Evolutionary conservation across 2,888 invertebrate species (phyloP).

Genomic region (Operophtera brumata): DNA sequence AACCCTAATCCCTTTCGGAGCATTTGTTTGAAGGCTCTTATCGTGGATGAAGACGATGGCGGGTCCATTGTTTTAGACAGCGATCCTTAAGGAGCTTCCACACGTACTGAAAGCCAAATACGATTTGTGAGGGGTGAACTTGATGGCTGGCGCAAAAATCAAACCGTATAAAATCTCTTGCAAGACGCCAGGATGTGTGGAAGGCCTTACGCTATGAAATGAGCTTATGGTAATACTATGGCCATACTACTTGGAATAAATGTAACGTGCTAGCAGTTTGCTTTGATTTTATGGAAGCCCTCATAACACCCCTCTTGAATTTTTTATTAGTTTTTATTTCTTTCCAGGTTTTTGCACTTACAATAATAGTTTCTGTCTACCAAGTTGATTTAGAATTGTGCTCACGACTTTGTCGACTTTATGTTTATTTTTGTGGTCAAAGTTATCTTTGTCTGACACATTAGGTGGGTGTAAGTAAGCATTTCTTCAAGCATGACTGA

Average conservation of each 20-base stretch:
- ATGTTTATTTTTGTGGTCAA: constrained; percentile 6
- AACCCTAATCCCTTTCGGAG: constrained; percentile 39
- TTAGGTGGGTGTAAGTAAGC: not conserved
- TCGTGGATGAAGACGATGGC: constrained; percentile 36
- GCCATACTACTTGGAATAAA: constrained; percentile 34
- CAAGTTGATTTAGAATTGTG: constrained; percentile 3
- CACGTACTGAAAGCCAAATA: not conserved
- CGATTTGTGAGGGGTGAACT: not conserved
- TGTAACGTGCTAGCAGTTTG: constrained; percentile 25
- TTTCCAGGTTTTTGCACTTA: constrained; percentile 4
- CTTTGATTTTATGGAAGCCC: constrained; percentile 34
- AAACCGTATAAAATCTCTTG: too few relatives aligned
- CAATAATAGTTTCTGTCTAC: constrained; percentile 9
- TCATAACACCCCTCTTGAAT: constrained; percentile 25
- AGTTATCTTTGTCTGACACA: not conserved
- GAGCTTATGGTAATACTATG: constrained; percentile 34
- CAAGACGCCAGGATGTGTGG: not conserved
- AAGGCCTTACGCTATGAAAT: constrained; percentile 24
- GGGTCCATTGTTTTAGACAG: constrained; percentile 34
- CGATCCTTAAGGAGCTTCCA: not conserved
- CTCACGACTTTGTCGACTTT: constrained; percentile 3
- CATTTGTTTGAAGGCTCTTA: constrained; percentile 41
- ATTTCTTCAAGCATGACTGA: not conserved
- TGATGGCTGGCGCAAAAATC: not conserved
- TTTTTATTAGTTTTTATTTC: constrained; percentile 29